phyloP scores from a whole-genome alignment of 2,888 invertebrate species.

The Ochropleura leucogaster region DNA sequence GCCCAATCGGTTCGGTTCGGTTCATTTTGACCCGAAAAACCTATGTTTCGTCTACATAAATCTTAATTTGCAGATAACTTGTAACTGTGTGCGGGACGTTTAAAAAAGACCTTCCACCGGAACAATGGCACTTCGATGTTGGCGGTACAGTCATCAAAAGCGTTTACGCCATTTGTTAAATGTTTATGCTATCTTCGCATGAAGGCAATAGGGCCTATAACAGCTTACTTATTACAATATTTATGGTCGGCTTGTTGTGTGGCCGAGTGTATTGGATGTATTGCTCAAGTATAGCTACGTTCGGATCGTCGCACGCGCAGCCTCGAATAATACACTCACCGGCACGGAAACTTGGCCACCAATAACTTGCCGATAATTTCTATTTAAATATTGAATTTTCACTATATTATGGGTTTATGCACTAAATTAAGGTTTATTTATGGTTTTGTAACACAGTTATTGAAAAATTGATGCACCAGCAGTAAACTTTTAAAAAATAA shows the following conservation, averaged over 20 bases:
- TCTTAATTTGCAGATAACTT: slow-evolving; percentile 26
- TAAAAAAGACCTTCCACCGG: slow-evolving; percentile 77
- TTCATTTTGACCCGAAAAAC: slow-evolving; percentile 44
- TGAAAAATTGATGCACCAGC: no score
- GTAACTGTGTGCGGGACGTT: slow-evolving; percentile 67
- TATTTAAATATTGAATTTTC: no score
- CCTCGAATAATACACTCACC: slow-evolving; percentile 86
- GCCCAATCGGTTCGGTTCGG: slow-evolving; percentile 16
- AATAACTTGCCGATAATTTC: no score
- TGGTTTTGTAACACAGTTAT: no score
- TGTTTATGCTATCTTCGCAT: slow-evolving; percentile 55
- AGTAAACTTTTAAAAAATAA: no score
- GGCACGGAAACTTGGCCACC: no score
- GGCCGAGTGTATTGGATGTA: slow-evolving; percentile 69
- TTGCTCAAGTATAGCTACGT: slow-evolving; percentile 67
- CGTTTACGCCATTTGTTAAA: slow-evolving; percentile 63
- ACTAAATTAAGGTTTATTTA: no score
- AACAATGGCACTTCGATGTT: slow-evolving; percentile 77
- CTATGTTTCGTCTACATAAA: slow-evolving; percentile 46
- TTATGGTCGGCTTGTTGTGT: slow-evolving; percentile 66
- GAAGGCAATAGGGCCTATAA: slow-evolving; percentile 63
- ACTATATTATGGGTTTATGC: no score
- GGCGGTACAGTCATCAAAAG: slow-evolving; percentile 52
- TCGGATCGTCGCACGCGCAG: slow-evolving; percentile 83
- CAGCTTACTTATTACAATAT: slow-evolving; percentile 63